phyloP scores from a whole-genome alignment of 1,140 invertebrate genomes.

The Panagrolaimus sp. region DNA sequence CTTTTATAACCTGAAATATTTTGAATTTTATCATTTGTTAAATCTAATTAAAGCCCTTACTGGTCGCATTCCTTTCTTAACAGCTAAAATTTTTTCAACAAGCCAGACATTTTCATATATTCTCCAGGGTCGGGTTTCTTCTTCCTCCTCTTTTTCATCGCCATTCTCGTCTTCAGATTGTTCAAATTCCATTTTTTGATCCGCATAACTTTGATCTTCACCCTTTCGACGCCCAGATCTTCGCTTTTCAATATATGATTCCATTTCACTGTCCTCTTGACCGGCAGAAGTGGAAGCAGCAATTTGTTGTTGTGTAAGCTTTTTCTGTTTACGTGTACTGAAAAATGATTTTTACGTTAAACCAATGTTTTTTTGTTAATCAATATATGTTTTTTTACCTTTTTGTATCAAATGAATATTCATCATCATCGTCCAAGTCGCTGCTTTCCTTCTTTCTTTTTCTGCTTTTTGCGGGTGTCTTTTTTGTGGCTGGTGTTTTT shows the following conservation, averaged over 20 bases:
- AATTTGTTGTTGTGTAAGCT: background rate
- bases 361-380: background rate
- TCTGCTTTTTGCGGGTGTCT: constrained; percentile 4
- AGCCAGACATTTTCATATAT: constrained; percentile 19
- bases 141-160: constrained; percentile 23
- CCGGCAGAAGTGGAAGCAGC: constrained; percentile 5
- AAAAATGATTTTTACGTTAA: constrained; percentile 24
- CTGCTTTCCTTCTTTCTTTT: constrained; percentile 31
- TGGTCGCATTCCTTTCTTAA: constrained; percentile 12
- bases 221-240: constrained; percentile 38
- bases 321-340: constrained; percentile 8
- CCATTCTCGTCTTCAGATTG: constrained; percentile 28
- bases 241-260: constrained; percentile 25
- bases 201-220: constrained; percentile 31
- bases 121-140: background rate
- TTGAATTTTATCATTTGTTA: background rate
- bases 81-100: constrained; percentile 49
- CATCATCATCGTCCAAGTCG: constrained; percentile 33
- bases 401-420: constrained; percentile 32
- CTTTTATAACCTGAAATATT: background rate
- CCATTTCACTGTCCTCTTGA: background rate
- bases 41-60: background rate
- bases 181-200: constrained; percentile 31
- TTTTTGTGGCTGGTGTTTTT: background rate
- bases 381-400: constrained; percentile 20